A percentile compares a stretch with the other conserved stretches of the same genome.
Conservation (phyloP, 2,888 invertebrate species). For the Loripinus fragilis region DNA sequence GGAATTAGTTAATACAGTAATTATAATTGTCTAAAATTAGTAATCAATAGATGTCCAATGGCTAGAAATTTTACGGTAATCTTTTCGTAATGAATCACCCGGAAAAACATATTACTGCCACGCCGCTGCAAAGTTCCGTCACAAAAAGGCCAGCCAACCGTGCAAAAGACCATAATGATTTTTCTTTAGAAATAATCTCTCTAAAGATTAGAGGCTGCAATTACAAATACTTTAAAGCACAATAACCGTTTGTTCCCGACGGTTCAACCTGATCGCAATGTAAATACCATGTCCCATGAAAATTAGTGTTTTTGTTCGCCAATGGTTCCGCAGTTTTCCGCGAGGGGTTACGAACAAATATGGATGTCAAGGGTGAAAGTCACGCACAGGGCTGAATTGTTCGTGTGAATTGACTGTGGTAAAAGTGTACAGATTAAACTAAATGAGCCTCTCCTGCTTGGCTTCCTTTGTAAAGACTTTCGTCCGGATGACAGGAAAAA, state of each 20-base stretch:
- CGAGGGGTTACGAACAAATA: constrained; percentile 35
- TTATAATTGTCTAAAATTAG: too few relatives aligned
- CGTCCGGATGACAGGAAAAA: constrained; percentile 13
- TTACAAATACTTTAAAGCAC: constrained; percentile 33
- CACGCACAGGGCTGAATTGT: constrained; percentile 49
- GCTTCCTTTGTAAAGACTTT: neutral
- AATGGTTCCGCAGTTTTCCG: constrained; percentile 30
- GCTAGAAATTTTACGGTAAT: neutral
- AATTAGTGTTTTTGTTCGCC: constrained; percentile 12
- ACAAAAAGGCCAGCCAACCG: constrained; percentile 5
- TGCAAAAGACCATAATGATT: constrained; percentile 11
- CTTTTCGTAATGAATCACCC: neutral
- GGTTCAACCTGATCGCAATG: constrained; percentile 28
- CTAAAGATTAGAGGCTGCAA: constrained; percentile 29
- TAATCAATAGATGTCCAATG: too few relatives aligned
- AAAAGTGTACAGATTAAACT: constrained; percentile 33
- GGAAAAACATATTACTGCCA: neutral
- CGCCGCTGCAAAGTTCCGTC: neutral
- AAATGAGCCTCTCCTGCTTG: constrained; percentile 16
- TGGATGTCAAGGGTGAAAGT: constrained; percentile 53
- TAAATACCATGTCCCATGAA: constrained; percentile 17
- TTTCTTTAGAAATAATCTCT: constrained; percentile 17
- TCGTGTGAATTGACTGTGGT: constrained; percentile 27
- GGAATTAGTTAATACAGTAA: too few relatives aligned
- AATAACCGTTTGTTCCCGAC: constrained; percentile 26